Conservation (phyloP, 2,113 vertebrate species). For the Charadrius vociferus region DNA sequence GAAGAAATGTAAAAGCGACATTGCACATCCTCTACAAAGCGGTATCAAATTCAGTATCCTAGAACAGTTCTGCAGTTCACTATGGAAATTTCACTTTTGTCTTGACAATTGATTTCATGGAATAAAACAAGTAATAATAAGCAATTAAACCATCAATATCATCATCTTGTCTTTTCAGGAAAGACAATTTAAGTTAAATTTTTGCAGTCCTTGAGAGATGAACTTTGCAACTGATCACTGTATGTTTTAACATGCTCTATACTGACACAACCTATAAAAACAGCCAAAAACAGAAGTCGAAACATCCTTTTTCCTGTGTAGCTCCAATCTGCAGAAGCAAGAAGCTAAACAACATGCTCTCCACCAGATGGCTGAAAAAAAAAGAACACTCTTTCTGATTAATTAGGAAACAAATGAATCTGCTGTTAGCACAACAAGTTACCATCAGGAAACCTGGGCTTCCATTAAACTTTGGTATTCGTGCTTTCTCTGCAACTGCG, state of each 20-base stretch:
- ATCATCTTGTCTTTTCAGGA: neutral
- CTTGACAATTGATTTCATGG: constrained; percentile 1
- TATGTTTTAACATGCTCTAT: constrained; percentile 16
- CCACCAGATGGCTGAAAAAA: constrained; percentile 75
- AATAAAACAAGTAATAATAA: neutral
- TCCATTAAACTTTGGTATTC: constrained; percentile 12
- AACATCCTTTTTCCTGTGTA: constrained; percentile 66
- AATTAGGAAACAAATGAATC: constrained; percentile 76
- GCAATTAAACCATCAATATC: neutral
- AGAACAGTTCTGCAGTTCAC: neutral
- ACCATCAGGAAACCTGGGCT: constrained; percentile 51
- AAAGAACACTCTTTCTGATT: constrained; percentile 73
- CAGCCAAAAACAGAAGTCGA: constrained; percentile 67
- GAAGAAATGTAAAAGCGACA: constrained; percentile 10
- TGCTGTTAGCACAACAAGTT: constrained; percentile 75
- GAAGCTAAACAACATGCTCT: constrained; percentile 72
- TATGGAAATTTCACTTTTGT: neutral
- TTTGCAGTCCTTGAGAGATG: neutral
- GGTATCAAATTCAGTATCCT: neutral
- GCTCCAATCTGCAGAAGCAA: constrained; percentile 66
- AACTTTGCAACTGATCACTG: constrained; percentile 11
- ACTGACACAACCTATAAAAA: constrained; percentile 59
- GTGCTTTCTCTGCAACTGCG: neutral
- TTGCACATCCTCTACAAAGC: neutral
- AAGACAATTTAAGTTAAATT: neutral